Conservation (phyloP, 2,113 vertebrate genomes). For the Chaetops frenatus region DNA sequence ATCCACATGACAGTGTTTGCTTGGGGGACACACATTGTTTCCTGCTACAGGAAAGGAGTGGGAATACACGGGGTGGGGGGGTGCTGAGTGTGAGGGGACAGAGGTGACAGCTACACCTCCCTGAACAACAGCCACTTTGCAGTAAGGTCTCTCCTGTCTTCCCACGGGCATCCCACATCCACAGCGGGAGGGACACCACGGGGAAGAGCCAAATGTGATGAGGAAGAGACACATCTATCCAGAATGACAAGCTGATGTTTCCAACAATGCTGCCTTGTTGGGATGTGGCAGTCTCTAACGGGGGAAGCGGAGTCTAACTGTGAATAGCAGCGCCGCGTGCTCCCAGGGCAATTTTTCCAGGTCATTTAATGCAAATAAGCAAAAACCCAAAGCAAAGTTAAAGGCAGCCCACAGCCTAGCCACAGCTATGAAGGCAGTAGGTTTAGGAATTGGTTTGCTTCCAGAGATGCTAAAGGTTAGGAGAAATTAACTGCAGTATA, state of each 20-base stretch:
- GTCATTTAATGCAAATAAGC: background rate
- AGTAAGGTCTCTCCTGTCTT: background rate
- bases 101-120: background rate
- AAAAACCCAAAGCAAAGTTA: background rate
- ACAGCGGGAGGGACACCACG: accelerated
- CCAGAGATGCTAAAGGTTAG: background rate
- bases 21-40: background rate
- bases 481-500: slow-evolving; percentile 1
- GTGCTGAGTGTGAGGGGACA: background rate
- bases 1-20: accelerated
- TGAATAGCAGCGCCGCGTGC: background rate
- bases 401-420: background rate
- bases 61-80: accelerated
- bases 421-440: background rate
- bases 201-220: background rate
- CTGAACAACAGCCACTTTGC: background rate
- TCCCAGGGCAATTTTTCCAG: background rate
- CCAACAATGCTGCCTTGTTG: background rate
- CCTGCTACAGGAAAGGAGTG: background rate
- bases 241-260: background rate
- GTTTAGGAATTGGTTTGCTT: background rate
- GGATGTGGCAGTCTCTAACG: background rate
- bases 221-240: background rate
- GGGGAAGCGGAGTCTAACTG: background rate
- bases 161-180: background rate